phyloP scores from a whole-genome alignment of 2,797 vertebrate species.

The Neosilurus mollespiculum region DNA sequence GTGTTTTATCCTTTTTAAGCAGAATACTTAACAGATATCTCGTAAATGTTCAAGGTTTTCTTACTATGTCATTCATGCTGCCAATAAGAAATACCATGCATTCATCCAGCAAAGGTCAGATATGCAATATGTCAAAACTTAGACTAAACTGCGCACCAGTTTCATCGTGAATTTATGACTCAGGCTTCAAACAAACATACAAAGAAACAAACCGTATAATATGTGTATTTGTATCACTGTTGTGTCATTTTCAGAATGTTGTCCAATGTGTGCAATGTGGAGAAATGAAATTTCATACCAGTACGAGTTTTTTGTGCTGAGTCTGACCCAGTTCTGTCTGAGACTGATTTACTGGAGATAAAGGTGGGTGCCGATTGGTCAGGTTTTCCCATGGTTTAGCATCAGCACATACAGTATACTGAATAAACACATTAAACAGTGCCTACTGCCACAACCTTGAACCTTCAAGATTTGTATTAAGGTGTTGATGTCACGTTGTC shows the following conservation, averaged over 20 bases:
- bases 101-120: conserved; percentile 35
- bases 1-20: conserved; percentile 40
- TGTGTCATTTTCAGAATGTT: conserved; percentile 27
- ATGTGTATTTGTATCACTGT: conserved; percentile 40
- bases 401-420: conserved; percentile 6
- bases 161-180: conserved; percentile 33
- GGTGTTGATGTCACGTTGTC: too few species aligned
- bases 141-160: too few species aligned
- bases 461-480: conserved; percentile 2
- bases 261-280: conserved; percentile 5
- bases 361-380: conserved; percentile 17
- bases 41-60: conserved; percentile 21
- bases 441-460: conserved; percentile 17
- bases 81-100: conserved; percentile 33
- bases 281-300: neutral
- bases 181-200: conserved; percentile 39
- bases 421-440: neutral
- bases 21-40: conserved; percentile 23
- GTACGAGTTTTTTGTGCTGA: neutral
- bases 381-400: conserved; percentile 12
- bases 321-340: conserved; percentile 38
- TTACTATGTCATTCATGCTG: conserved; percentile 34
- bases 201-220: conserved; percentile 35
- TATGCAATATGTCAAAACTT: conserved; percentile 43
- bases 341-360: conserved; percentile 24